These are phyloP conservation scores for Hylomyscus alleni DNA, from an alignment of 2,797 vertebrate species.

Conservation along the genomic window DNA sequence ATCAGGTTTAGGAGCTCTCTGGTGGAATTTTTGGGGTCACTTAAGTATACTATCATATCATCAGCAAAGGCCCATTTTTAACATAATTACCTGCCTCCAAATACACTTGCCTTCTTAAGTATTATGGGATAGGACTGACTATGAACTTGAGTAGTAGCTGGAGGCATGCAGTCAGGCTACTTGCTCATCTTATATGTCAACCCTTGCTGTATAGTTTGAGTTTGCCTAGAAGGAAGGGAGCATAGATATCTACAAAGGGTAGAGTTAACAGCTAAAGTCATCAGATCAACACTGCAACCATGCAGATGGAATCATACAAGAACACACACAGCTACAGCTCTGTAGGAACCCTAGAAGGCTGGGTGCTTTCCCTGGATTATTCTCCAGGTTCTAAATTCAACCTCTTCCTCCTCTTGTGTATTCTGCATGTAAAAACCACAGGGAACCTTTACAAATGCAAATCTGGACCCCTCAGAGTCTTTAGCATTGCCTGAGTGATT, in stretches of 20 bases:
- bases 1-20: too few relatives aligned
- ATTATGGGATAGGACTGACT: not conserved
- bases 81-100: not conserved
- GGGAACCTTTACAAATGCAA: not conserved
- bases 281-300: not conserved
- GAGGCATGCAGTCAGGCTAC: not conserved
- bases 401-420: not conserved
- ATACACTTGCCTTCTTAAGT: not conserved
- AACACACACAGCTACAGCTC: not conserved
- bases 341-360: not conserved
- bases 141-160: not conserved
- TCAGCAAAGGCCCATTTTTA: not conserved
- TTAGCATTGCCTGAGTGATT: not conserved
- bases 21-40: too few relatives aligned
- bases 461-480: not conserved
- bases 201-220: not conserved
- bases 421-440: not conserved
- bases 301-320: not conserved
- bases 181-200: not conserved
- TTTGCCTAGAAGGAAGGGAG: conserved; percentile 33
- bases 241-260: not conserved
- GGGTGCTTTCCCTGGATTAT: not conserved
- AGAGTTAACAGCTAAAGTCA: not conserved
- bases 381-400: not conserved
- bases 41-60: too few relatives aligned